Evolutionary conservation across 1,140 invertebrate genomes (phyloP).

Genomic region (Drosophila ambigua): DNA sequence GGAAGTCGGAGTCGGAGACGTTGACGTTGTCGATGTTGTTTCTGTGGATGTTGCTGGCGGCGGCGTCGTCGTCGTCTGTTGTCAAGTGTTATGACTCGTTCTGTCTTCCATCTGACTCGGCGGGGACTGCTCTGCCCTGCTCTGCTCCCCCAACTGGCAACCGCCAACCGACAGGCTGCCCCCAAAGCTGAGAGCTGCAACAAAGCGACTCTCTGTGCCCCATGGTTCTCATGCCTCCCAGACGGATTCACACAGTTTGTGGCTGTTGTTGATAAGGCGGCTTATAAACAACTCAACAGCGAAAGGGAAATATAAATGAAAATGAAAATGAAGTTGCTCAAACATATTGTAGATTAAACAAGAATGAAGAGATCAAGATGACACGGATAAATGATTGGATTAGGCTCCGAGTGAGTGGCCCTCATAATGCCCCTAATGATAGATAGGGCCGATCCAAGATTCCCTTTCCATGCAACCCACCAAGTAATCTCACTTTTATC

Average conservation of each 20-base stretch:
- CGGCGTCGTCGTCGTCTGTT: slow-evolving; percentile 32
- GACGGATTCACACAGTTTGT: slow-evolving; percentile 47
- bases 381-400: slow-evolving; percentile 36
- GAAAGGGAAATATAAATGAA: slow-evolving; percentile 34
- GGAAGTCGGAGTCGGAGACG: slow-evolving; percentile 45
- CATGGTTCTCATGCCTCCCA: slow-evolving; percentile 53
- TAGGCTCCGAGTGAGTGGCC: slow-evolving; percentile 7
- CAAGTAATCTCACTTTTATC: slow-evolving; percentile 35
- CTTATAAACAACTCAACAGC: slow-evolving; percentile 56
- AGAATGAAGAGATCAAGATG: slow-evolving; percentile 22
- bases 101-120: slow-evolving; percentile 26
- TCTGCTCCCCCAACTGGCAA: neutral
- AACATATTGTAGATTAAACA: slow-evolving; percentile 32
- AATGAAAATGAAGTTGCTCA: slow-evolving; percentile 42
- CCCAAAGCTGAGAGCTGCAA: slow-evolving; percentile 42
- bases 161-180: no score
- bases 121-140: no score
- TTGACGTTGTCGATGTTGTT: slow-evolving; percentile 33
- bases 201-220: slow-evolving; percentile 58
- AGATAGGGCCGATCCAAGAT: slow-evolving; percentile 10
- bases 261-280: slow-evolving; percentile 56
- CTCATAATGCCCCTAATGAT: slow-evolving; percentile 11
- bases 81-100: slow-evolving; percentile 80
- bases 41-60: slow-evolving; percentile 37
- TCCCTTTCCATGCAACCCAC: slow-evolving; percentile 10